Evolutionary conservation across 2,888 invertebrate species (phyloP), one percentile per base, ranked within the genome.

Genomic region (Antitype chi): DNA sequence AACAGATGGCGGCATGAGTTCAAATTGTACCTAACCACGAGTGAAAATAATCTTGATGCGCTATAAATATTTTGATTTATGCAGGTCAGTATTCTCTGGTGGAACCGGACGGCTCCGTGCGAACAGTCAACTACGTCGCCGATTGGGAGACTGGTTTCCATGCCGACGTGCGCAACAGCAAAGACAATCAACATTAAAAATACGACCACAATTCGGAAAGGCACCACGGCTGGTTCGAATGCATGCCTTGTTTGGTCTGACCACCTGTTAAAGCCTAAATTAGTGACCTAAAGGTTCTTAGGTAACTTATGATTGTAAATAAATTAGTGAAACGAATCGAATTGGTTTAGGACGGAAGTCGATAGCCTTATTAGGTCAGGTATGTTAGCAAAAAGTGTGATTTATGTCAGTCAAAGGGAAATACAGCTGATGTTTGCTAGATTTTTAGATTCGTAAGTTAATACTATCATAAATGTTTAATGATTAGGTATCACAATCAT

Each of bases 111-210:
- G 98, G 98, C 76, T 98, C 98, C 82, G 97, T 98, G 76, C 97
- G 98, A 85, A 98, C 98, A 4, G 98, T 98, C 77, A 97, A 98
- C 94, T 98, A 98, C 94, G 97, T 97, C 76, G 98, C 98, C 75
- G 98, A 98, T 93, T 98, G 98, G 98, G 97, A 98, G 93, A 98
- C 97, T 88, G 98, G 98, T 90, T 98, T 98, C 96, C 98, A 98
- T 92, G 98, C 98, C 79, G 97, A 97, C 91, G 98, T 98, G 69
- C 97, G 97, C 93, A 98, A 98, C 93, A 97, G 97, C 94, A 97
- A 97, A 93, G 97, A 97, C 94, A 94, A 94, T 81, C 93, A 93
- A 85, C 95, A 96, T 89, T 95, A 95, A 89, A 85, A 78, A 71
- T 69, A 79, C 53, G 66, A 75, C 70, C 69, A 80, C 77, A 85